A percentile compares a stretch with the other conserved stretches of the same genome.
phyloP scores from a whole-genome alignment of 2,797 vertebrate genomes.

The Amphiprion clarkii region DNA sequence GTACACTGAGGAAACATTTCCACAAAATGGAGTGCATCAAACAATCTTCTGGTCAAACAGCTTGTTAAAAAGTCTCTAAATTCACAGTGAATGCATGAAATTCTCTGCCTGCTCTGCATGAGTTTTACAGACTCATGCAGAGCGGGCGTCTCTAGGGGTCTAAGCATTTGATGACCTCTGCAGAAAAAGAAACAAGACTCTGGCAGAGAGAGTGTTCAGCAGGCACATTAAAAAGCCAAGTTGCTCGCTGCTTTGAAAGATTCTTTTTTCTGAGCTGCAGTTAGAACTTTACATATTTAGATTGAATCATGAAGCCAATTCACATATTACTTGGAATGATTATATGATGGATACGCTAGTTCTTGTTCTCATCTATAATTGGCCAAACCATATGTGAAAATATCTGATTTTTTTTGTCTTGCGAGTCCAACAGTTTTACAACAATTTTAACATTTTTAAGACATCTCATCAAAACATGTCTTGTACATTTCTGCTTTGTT shows the following conservation, averaged over 20 bases:
- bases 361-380: neutral
- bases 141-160: constrained; percentile 19
- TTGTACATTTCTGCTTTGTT: too few relatives aligned
- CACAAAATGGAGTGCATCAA: constrained; percentile 24
- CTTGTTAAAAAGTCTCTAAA: constrained; percentile 16
- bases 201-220: too few relatives aligned
- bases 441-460: too few relatives aligned
- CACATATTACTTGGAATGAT: neutral
- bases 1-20: constrained; percentile 20
- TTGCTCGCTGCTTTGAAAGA: neutral
- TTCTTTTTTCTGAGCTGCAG: neutral
- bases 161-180: constrained; percentile 17
- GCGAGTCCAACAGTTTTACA: too few relatives aligned
- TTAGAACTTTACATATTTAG: neutral
- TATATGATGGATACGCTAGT: neutral
- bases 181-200: neutral
- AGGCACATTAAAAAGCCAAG: neutral
- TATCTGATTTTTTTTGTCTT: too few relatives aligned
- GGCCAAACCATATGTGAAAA: neutral
- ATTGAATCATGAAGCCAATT: too few relatives aligned
- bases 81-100: neutral
- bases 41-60: constrained; percentile 26
- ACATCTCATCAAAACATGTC: too few relatives aligned
- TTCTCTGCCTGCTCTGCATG: neutral
- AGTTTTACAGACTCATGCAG: neutral